A percentile compares a stretch with the other conserved stretches of the same genome.
Conservation (phyloP, 2,888 invertebrate genomes). For the Germaria angustata region DNA sequence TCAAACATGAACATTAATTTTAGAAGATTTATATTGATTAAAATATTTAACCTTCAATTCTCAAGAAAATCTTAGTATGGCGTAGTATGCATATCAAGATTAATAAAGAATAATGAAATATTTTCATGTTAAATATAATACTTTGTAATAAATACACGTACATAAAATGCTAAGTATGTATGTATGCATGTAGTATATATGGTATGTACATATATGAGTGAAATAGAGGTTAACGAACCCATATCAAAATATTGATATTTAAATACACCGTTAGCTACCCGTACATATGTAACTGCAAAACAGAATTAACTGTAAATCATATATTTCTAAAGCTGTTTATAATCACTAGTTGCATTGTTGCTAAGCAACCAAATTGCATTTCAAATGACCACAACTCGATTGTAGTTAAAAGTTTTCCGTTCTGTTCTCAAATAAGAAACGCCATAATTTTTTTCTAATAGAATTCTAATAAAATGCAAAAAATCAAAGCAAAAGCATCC, state of each 20-base stretch:
- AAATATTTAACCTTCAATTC: too few relatives aligned
- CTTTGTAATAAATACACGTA: too few relatives aligned
- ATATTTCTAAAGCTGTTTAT: conserved; percentile 2
- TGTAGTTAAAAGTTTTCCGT: conserved; percentile 29
- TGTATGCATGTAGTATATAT: too few relatives aligned
- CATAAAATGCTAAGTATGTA: too few relatives aligned
- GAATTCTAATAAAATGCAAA: conserved; percentile 72
- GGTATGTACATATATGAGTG: background rate
- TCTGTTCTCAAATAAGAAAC: background rate
- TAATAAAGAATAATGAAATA: too few relatives aligned
- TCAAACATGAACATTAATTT: too few relatives aligned
- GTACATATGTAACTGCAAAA: background rate
- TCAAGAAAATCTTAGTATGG: too few relatives aligned
- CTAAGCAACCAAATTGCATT: conserved; percentile 57
- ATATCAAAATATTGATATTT: background rate
- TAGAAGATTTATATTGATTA: too few relatives aligned
- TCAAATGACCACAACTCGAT: conserved; percentile 68
- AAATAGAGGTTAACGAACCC: conserved; percentile 15
- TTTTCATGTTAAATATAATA: too few relatives aligned
- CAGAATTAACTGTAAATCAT: background rate
- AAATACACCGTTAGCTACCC: background rate
- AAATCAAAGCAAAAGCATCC: conserved; percentile 76
- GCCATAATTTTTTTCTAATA: background rate
- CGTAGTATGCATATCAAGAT: too few relatives aligned
- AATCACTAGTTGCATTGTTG: conserved; percentile 62